Base-by-base conservation (phyloP, 2,113 vertebrate genomes). In the Plotosus lineatus region DNA sequence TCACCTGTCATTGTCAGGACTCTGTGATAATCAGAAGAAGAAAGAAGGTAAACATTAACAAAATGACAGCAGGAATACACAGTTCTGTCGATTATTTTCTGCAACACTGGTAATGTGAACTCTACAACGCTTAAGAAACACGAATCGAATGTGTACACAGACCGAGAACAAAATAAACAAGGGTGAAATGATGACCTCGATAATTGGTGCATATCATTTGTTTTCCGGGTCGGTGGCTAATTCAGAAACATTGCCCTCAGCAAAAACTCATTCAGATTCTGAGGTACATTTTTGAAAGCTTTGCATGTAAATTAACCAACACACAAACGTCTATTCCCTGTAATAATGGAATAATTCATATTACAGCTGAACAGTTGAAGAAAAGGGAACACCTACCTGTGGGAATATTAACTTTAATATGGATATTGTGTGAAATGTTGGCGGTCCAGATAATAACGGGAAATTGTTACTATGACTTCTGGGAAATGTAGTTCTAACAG, bases 401-500 rank as follows among this genome's bases (percentile, higher is more conserved):
- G 23, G 6, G 15, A 21, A 75, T n/a, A 78, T 36, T 81, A 83
- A 85, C 51, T 78, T 78, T 53, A 12, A 21, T 36, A 28, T 0
- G 26, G 78, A 74, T 88, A 82, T 76, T 74, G 79, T 10, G 81
- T 51, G 56, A 38, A 28, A 48, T 31, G 21, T 42, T 26, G 2
- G 33, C 2, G n/a, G 77, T 85, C 81, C 38, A 38, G 81, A 80
- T 68, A 15, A 42, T 69, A 80, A 51, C 74, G 60, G 50, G 12
- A n/a, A 65, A 71, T 26, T 0, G 3, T 42, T 87, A n/a, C 84
- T 81, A 86, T 73, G 0, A 6, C 15, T 50, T 2, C 6, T n/a
- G 7, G 40, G 36, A 4, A 51, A 71, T 87, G 92, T 91, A 92
- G 91, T 93, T 90, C 51, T 15, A 2, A 23, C 23, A 33, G 5